Evolutionary conservation across 2,888 invertebrate genomes (phyloP), one percentile per base, ranked within the genome.

Genomic region (Cantharis lateralis): DNA sequence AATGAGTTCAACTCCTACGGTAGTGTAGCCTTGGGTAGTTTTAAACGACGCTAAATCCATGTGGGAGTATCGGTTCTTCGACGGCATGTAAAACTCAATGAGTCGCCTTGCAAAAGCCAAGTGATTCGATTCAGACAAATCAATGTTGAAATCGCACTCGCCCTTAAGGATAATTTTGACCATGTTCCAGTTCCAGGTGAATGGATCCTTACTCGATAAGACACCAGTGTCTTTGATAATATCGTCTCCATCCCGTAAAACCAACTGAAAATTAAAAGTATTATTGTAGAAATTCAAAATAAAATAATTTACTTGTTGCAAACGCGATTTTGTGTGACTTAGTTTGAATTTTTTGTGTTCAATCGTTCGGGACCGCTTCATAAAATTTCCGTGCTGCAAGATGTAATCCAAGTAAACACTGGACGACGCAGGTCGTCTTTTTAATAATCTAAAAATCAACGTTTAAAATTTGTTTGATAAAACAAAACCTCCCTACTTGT

Each of bases 131-230:
- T 95, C 95, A 80, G 93, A 93, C 15, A 94, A 85, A 82, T 87
- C 86, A 9, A 88, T 76, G 78, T 84, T 86, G 10, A 84, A 81
- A 71, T 84, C 83, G 62, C 84, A 90, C 10, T 88, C 88, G 79
- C 89, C 89, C 83, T 90, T 81, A 86, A 72, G 62, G 84, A 96
- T 92, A 63, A 95, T 93, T 79, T 94, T 91, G 79, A 98, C 94
- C n/a, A 96, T 91, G 83, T 95, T 94, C 98, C 98, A 98, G 86
- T 98, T 95, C 98, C 98, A 98, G 0, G 93, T 91, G 76, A 92
- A 92, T 4, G 94, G 94, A 84, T 96, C 96, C 82, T 95, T 94
- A 76, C 93, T 92, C 74, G 91, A 90, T 83, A 96, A 90, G 3
- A 98, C 97, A 80, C 94, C 92, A 1, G 96, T 95, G 81, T 96